Base-by-base conservation (phyloP, 2,797 vertebrate species). In the Podarcis lilfordi region DNA sequence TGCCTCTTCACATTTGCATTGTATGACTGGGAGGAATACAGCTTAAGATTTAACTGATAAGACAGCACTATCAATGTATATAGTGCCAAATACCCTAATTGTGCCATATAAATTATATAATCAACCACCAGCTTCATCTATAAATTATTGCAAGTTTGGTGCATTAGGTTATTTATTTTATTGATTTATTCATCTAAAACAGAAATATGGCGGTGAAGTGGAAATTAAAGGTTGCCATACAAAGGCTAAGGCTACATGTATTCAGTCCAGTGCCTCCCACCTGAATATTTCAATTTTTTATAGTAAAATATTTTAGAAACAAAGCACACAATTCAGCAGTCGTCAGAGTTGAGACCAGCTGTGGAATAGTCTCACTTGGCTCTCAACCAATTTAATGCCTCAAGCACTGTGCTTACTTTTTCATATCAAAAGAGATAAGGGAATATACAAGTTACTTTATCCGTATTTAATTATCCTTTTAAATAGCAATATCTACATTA, bases 401-500 rank as follows among this genome's bases (percentile, higher is more conserved):
- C 82, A 92, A 95, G 91, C 82, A 90, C 81, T 40, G 80, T 27
- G 76, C 45, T 82, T 94, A 91, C 89, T 91, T 89, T 66, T 89
- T 92, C 82, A 29, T 43, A 19, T 95, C 79, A 92, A 93, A 78
- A 93, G 89, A 89, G 92, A 68, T 83, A 27, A 69, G n/a, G 80
- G 80, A 55, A 55, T 82, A 40, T 88, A 68, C 64, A 43, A n/a
- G 61, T 77, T 77, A 76, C 72, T 83, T 77, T 81, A 82, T 75
- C 69, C 71, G 13, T 81, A 82, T 87, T 88, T 88, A 88, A 88
- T 88, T 88, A 82, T 82, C 72, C 77, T 84, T 84, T 93, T 94
- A 93, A 94, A 92, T 81, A 82, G 91, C 89, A 92, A 93, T 89
- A 92, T 92, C 72, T 77, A 82, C 87, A 93, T 93, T 92, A 93